A percentile compares a stretch with the other conserved stretches of the same genome.
Evolutionary conservation across 35 echinoderm and acorn worm genomes (phyloP).

Genomic region (Nesometra sesokonis): DNA sequence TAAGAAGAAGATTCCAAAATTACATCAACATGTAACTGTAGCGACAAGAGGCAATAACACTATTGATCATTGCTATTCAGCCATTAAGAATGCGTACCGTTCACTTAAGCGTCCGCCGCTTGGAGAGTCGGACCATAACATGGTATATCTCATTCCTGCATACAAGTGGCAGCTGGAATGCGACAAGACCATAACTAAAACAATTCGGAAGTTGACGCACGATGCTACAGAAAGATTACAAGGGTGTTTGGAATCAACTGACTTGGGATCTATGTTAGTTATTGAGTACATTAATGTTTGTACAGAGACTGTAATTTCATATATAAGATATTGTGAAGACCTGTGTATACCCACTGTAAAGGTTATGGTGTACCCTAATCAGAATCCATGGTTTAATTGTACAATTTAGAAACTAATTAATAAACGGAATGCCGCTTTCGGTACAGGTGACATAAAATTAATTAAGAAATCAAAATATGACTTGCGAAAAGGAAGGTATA

Average conservation of each 20-base stretch:
- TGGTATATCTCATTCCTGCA: slow-evolving; percentile 11
- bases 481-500: not conserved
- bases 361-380: slow-evolving; percentile 8
- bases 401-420: not conserved
- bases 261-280: not conserved
- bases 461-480: not conserved
- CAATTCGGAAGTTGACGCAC: not conserved
- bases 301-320: slow-evolving; percentile 2
- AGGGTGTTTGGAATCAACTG: not conserved
- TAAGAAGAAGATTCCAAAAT: slow-evolving; percentile 5
- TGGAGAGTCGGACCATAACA: slow-evolving; percentile 17
- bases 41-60: not conserved
- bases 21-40: not conserved
- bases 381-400: slow-evolving; percentile 26
- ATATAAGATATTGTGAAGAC: slow-evolving; percentile 15
- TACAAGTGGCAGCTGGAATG: slow-evolving; percentile 23
- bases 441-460: not conserved
- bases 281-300: slow-evolving; percentile 6
- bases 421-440: not conserved
- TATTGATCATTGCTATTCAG: not conserved
- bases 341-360: not conserved
- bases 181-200: not conserved
- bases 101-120: slow-evolving; percentile 13
- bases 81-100: not conserved
- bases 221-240: not conserved